Evolutionary conservation across 2,888 invertebrate genomes (phyloP), one percentile per base, ranked within the genome.

Genomic region (Amphipyra tragopoginis): DNA sequence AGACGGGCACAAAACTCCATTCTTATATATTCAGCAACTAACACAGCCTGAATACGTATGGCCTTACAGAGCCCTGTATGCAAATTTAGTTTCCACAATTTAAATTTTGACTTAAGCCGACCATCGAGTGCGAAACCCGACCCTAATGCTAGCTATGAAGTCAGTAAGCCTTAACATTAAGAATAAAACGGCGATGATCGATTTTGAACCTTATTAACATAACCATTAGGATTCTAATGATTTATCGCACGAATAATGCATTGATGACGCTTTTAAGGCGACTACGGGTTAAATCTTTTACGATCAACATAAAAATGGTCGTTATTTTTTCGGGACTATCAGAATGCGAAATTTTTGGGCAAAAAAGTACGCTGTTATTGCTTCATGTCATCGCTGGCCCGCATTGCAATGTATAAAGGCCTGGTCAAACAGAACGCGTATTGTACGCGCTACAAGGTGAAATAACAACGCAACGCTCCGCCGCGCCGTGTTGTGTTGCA

Each of bases 271-370:
- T 85, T 84, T 80, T 79, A 70, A 80, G 77, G 77, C 74, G 75
- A 83, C 79, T 75, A 72, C 45, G 72, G 81, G 82, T 82, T 83
- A 83, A 85, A 85, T 84, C 84, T 84, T 86, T 89, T 86, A 88
- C 72, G 88, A 87, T 85, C 81, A 77, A 80, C 84, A 84, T 89
- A 88, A 88, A 85, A 88, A 85, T 79, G n/a, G 82, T 80, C 86
- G 83, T 86, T 86, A 85, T 80, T 80, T 80, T 75, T 80, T 66
- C 69, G 66, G 65, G 63, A 68, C 77, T 74, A 65, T 29, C 43
- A 59, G 62, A 62, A 72, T 66, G 62, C 44, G 50, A 74, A 61
- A 44, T 60, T 58, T 72, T 77, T 67, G 44, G 26, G 38, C 1
- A 61, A 69, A 66, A 67, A 58, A 9, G 49, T 5, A 5, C 21